phyloP scores from a whole-genome alignment of 2,888 invertebrate species.

The Dilophus febrilis region DNA sequence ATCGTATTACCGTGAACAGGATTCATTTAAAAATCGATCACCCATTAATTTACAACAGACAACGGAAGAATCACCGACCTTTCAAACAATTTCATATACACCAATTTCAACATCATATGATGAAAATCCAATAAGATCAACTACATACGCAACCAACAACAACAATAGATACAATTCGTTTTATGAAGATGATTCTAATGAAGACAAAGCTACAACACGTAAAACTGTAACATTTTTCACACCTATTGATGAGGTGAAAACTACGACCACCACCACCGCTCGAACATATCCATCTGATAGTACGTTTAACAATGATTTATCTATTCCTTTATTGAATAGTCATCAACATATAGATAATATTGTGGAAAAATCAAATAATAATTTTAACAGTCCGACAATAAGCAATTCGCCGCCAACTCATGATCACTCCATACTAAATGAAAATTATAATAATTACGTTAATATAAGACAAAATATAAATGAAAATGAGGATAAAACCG shows the following conservation, averaged over 20 bases:
- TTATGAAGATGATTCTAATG: background rate
- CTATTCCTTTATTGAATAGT: background rate
- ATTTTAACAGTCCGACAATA: too few relatives aligned
- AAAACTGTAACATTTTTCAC: slow-evolving; percentile 17
- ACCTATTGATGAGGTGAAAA: slow-evolving; percentile 6
- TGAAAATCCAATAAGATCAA: slow-evolving; percentile 12
- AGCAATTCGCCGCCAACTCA: too few relatives aligned
- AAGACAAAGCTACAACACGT: background rate
- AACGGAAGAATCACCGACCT: slow-evolving; percentile 16
- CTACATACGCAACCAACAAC: slow-evolving; percentile 9
- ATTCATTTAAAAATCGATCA: slow-evolving; percentile 26
- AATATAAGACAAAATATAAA: too few relatives aligned
- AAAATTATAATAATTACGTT: too few relatives aligned
- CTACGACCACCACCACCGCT: background rate
- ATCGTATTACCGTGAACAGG: slow-evolving; percentile 27
- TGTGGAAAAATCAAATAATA: background rate
- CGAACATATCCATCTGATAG: background rate
- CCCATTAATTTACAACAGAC: slow-evolving; percentile 8
- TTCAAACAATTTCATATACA: slow-evolving; percentile 20
- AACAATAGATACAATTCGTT: slow-evolving; percentile 5
- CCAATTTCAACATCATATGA: slow-evolving; percentile 19
- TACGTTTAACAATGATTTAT: background rate
- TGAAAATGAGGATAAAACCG: too few relatives aligned
- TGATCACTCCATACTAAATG: too few relatives aligned
- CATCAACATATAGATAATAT: background rate